Conservation (phyloP, 2,888 invertebrate species). For the Lucinisca nassula region DNA sequence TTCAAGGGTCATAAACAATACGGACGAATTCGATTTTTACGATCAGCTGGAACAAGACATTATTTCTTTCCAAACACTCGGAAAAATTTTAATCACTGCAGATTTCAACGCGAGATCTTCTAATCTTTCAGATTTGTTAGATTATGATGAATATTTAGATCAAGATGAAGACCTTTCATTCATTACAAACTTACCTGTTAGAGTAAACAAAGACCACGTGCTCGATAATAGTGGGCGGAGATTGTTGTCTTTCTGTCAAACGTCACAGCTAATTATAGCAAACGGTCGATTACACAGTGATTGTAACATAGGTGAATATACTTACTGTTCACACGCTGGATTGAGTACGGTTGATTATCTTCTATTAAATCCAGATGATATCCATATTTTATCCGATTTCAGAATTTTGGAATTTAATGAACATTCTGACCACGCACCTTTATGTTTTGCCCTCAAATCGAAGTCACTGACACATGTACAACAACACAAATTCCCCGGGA, state of each 20-base stretch:
- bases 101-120: background rate
- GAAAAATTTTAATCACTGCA: background rate
- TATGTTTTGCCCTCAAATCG: too few species aligned
- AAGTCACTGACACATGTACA: too few species aligned
- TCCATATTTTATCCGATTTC: background rate
- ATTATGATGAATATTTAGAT: background rate
- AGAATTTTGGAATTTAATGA: conserved; percentile 8
- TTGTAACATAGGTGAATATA: too few species aligned
- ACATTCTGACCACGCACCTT: conserved; percentile 8
- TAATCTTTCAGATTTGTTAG: background rate
- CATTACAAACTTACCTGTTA: background rate
- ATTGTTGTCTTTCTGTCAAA: background rate
- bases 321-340: background rate
- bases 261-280: background rate
- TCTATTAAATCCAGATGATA: background rate
- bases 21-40: background rate
- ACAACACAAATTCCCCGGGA: too few species aligned
- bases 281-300: background rate
- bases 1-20: background rate
- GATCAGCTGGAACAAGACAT: background rate
- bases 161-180: too few species aligned
- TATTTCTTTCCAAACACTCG: background rate
- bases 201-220: background rate
- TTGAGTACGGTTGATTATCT: conserved; percentile 8
- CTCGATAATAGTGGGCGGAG: background rate